Base-by-base conservation (phyloP, 2,797 vertebrate genomes). In the Amazona finschi region DNA sequence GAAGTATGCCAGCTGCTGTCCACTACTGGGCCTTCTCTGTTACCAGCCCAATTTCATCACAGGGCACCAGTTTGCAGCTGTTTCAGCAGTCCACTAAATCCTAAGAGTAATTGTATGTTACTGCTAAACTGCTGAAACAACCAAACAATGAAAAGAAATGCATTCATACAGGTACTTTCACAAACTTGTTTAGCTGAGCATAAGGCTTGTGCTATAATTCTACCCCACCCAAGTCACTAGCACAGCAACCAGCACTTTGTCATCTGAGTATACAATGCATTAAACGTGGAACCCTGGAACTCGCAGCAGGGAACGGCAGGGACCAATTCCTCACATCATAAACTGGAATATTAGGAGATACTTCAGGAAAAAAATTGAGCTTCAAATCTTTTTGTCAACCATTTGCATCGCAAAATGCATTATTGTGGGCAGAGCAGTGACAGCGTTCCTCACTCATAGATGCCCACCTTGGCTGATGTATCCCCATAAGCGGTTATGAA, bases 401-500 rank as follows among this genome's bases (percentile, higher is more conserved):
- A 61, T 61, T 36, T 36, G 36, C 66, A 47, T 2, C 57, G 33
- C 39, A 84, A 86, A 90, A 55, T 0, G 1, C 2, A 19, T 38
- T 11, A 14, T 0, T 41, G 17, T 30, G 25, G 0, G 2, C 31
- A 41, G 30, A 65, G 33, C 25, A 85, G 12, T 50, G 75, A 53
- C 11, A 61, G 9, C 9, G 62, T 52, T 92, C 28, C 27, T 53
- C 47, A 50, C 39, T 43, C 33, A 25, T 1, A 19, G 43, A 78
- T 46, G 41, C 9, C 36, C 27, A 31, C 17, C 19, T 79, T 60
- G 39, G 55, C 71, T 58, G 28, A 77, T 6, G 10, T 13, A 66
- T 15, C 18, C 5, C 44, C 30, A n/a, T 1, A 1, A 85, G 20
- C 1, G 0, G 25, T 30, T 44, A 50, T 0, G 30, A 11, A 76